These are phyloP conservation scores for Archips crataeganus DNA, from an alignment of 2,888 invertebrate species.

Conservation along the genomic window DNA sequence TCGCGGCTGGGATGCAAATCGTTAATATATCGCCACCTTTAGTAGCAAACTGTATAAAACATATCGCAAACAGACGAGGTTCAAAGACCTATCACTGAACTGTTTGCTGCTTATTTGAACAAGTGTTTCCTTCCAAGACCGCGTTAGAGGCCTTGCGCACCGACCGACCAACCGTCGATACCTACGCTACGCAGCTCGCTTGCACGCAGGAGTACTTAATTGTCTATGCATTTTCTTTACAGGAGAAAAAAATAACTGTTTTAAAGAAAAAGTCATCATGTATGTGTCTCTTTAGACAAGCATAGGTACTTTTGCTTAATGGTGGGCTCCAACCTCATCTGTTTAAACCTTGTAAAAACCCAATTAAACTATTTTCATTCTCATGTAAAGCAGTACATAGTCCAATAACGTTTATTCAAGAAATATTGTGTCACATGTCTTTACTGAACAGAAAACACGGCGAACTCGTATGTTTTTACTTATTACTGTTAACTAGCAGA, in stretches of 20 bases:
- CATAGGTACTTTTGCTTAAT: no score
- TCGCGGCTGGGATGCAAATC: constrained; percentile 78
- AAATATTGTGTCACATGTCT: no score
- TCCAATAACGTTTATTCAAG: no score
- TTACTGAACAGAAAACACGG: background rate
- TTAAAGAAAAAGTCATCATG: no score
- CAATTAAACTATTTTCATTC: no score
- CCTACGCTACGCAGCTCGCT: constrained; percentile 1
- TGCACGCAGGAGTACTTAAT: background rate
- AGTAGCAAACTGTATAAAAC: constrained; percentile 78
- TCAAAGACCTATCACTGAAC: constrained; percentile 80
- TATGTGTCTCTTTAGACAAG: no score
- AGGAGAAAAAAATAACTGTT: background rate
- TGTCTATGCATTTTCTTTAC: constrained; percentile 2
- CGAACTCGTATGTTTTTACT: background rate
- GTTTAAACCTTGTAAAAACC: no score
- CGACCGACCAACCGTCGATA: constrained; percentile 30
- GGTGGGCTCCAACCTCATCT: no score
- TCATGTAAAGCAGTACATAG: no score
- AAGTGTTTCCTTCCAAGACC: constrained; percentile 69
- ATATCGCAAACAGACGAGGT: constrained; percentile 78
- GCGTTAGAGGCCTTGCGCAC: constrained; percentile 59
- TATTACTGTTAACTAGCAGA: background rate
- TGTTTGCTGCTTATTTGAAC: constrained; percentile 74
- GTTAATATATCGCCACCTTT: constrained; percentile 83